Conservation (phyloP, 2,888 invertebrate species). For the Drosophila macrothrix region DNA sequence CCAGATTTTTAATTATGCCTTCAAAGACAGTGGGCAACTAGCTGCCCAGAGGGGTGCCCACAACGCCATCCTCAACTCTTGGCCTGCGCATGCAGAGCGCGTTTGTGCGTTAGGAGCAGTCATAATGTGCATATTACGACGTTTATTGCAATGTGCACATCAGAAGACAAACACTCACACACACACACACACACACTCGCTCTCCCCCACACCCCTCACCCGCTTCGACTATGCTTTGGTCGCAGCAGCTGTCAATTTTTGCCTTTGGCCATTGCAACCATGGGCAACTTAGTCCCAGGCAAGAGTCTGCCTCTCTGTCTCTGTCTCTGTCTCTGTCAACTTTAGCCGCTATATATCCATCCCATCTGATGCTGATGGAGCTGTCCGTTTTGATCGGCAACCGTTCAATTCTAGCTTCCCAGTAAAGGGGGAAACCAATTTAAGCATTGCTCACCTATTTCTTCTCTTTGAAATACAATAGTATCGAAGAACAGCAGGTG, state of each 20-base stretch:
- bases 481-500: background rate
- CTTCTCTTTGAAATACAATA: background rate
- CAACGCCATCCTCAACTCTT: background rate
- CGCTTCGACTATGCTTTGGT: background rate
- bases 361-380: background rate
- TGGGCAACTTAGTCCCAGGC: background rate
- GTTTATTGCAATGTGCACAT: conserved; percentile 64
- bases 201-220: background rate
- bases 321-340: background rate
- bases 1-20: conserved; percentile 60
- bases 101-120: conserved; percentile 8
- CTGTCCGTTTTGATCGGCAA: conserved; percentile 5
- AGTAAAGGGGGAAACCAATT: background rate
- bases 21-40: conserved; percentile 29
- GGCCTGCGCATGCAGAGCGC: background rate
- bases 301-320: no score
- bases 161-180: background rate
- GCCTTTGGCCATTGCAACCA: conserved; percentile 10
- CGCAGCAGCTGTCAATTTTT: conserved; percentile 7
- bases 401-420: background rate
- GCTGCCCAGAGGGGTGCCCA: conserved; percentile 16
- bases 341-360: background rate
- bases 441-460: background rate
- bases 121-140: conserved; percentile 60
- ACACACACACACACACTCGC: background rate